Evolutionary conservation across 2,797 vertebrate species (phyloP).

Genomic region (Myotis pilosus): DNA sequence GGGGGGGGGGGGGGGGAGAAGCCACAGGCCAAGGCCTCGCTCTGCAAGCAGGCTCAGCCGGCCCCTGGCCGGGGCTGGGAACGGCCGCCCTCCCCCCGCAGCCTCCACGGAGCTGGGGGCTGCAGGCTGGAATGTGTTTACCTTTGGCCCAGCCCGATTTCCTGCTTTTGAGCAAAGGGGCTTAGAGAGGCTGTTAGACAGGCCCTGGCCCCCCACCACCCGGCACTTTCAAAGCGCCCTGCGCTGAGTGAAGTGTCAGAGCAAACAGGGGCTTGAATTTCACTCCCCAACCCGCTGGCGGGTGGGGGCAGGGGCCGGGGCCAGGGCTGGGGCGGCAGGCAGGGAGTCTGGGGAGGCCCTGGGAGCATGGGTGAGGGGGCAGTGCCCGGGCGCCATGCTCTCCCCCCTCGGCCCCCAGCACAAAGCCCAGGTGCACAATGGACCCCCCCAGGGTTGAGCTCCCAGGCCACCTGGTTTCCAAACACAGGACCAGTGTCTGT

Average conservation of each 20-base stretch:
- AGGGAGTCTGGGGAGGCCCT: background rate
- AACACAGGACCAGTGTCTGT: rapidly evolving
- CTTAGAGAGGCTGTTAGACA: conserved; percentile 13
- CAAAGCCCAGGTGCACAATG: background rate
- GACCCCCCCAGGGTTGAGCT: rapidly evolving
- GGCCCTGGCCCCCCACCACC: conserved; percentile 30
- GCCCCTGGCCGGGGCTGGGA: background rate
- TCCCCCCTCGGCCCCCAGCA: rapidly evolving
- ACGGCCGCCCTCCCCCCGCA: background rate
- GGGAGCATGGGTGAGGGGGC: background rate
- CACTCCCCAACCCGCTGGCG: background rate
- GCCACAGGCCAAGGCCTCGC: background rate
- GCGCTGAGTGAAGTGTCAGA: background rate
- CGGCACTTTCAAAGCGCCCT: conserved; percentile 16
- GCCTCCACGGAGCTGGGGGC: background rate
- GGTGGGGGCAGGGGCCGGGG: background rate
- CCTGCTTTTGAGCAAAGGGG: conserved; percentile 59
- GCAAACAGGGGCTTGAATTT: conserved; percentile 56
- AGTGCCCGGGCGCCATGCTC: background rate
- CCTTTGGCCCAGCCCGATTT: conserved; percentile 53
- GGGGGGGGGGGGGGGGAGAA: background rate
- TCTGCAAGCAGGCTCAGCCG: background rate
- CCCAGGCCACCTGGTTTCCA: rapidly evolving
- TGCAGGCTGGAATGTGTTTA: conserved; percentile 67
- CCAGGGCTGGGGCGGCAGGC: background rate